Base-by-base conservation (phyloP, 2,113 vertebrate genomes). In the Gorsachius goisagi region DNA sequence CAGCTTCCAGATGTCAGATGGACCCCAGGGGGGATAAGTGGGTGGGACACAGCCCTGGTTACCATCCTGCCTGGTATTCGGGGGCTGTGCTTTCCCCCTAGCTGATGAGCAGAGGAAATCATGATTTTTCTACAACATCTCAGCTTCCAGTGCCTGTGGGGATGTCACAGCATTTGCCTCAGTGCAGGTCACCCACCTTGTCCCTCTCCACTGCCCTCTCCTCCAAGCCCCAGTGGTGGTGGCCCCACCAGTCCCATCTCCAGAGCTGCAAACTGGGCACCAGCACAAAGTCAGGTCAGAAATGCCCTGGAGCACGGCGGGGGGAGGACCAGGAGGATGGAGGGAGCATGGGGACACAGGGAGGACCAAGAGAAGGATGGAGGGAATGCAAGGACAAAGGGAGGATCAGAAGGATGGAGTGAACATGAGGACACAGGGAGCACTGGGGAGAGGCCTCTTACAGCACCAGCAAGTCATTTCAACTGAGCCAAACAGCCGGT, bases 121-220 rank as follows among this genome's bases (percentile, higher is more conserved):
- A 22, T 21, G 7, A 1, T 22, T 67, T 37, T 41, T 28, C 44
- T 1, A 11, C 63, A 53, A 35, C 9, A 5, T 1, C 13, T 26
- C 58, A 72, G 66, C n/a, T 47, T 22, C 35, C 41, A 21, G 6
- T 7, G 30, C 32, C 71, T 9, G 5, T 1, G 21, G n/a, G 23
- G 78, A 18, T 1, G 1, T 12, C 0, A 1, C n/a, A 17, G 66
- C 39, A 9, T 5, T 15, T 45, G 2, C 17, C 66, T 56, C 3
- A 4, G 49, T 2, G 32, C 35, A 6, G 27, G 27, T 15, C 83
- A 79, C 73, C 32, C 67, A 16, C 59, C 11, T 5, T 20, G 23
- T 44, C 33, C 63, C 35, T 44, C 41, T 44, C 41, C 41, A 44
- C 41, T 44, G 41, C 41, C 41, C 41, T 44, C 41, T 35, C 26